Evolutionary conservation across 2,113 vertebrate species (phyloP).

Genomic region (Tachysurus fulvidraco): DNA sequence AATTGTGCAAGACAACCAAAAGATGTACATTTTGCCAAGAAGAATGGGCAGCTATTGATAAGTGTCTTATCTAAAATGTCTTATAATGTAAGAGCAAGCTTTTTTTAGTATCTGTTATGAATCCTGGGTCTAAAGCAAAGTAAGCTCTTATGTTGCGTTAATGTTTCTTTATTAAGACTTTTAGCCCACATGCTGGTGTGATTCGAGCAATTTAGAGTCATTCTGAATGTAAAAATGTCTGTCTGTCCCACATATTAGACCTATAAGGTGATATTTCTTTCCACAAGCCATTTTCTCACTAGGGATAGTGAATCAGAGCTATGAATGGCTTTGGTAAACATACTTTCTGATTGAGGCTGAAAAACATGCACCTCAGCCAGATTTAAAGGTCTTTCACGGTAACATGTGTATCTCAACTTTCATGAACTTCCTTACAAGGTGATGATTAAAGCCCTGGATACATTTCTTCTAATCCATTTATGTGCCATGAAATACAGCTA

Average conservation of each 20-base stretch:
- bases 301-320: slow-evolving; percentile 39
- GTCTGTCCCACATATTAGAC: slow-evolving; percentile 16
- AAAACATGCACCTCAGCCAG: slow-evolving; percentile 42
- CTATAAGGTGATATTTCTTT: slow-evolving; percentile 54
- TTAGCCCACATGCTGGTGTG: slow-evolving; percentile 4
- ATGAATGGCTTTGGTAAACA: slow-evolving; percentile 56
- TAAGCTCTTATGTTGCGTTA: not conserved
- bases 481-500: slow-evolving; percentile 46
- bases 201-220: slow-evolving; percentile 17
- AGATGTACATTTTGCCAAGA: too few species aligned
- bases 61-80: not conserved
- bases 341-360: slow-evolving; percentile 40
- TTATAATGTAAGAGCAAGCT: not conserved
- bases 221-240: slow-evolving; percentile 5
- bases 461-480: slow-evolving; percentile 26
- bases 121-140: not conserved
- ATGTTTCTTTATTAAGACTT: slow-evolving; percentile 25
- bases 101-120: slow-evolving; percentile 3
- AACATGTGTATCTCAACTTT: slow-evolving; percentile 41
- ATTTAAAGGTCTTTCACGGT: slow-evolving; percentile 39
- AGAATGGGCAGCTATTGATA: too few species aligned
- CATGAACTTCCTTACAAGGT: slow-evolving; percentile 50
- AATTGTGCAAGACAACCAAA: too few species aligned
- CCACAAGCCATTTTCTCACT: slow-evolving; percentile 42
- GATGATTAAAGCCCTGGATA: slow-evolving; percentile 39